Evolutionary conservation across 1,140 invertebrate genomes (phyloP), one percentile per base, ranked within the genome.

Genomic region (Tyrophagus putrescentiae): DNA sequence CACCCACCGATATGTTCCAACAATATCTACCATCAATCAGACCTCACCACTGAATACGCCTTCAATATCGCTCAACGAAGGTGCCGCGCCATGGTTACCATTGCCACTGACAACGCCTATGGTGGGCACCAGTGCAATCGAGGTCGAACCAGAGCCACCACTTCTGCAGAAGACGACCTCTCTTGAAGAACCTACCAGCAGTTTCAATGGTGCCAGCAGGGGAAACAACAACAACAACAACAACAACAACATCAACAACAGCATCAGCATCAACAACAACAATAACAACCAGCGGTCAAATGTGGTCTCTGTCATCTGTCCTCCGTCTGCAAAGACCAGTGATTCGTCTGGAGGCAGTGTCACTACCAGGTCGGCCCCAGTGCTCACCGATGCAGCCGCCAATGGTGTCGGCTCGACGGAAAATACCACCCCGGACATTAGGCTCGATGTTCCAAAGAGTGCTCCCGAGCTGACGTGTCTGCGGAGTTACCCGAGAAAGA

Each of bases 41-140:
- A 48, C 52, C 21, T 54, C 52, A 31, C 52, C 52, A 54, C 27
- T 54, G 28, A 54, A 54, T 33, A 54, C 52, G 13, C 52, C 52
- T 4, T 32, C 25, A 16, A 54, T 54, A 31, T 27, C 13, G 39
- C 18, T 48, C 7, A 48, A 48, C 31, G 45, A 48, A 25, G 45
- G 45, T 7, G n/a, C n/a, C n/a, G n/a, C n/a, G n/a, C n/a, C n/a
- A n/a, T n/a, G n/a, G n/a, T n/a, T n/a, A n/a, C n/a, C n/a, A n/a
- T n/a, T n/a, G n/a, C n/a, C n/a, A n/a, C n/a, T n/a, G n/a, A n/a
- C n/a, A n/a, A n/a, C n/a, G 45, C 18, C 31, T 48, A 48, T 21
- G 21, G n/a, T 48, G 7, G 21, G 45, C 45, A 21, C 45, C 13
- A 39, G 13, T 39, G 36, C 36, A 39, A 39, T 39, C 45, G 31